These are phyloP conservation scores for Cephalopholis sonnerati DNA, from an alignment of 2,113 vertebrate species.

Conservation along the genomic window DNA sequence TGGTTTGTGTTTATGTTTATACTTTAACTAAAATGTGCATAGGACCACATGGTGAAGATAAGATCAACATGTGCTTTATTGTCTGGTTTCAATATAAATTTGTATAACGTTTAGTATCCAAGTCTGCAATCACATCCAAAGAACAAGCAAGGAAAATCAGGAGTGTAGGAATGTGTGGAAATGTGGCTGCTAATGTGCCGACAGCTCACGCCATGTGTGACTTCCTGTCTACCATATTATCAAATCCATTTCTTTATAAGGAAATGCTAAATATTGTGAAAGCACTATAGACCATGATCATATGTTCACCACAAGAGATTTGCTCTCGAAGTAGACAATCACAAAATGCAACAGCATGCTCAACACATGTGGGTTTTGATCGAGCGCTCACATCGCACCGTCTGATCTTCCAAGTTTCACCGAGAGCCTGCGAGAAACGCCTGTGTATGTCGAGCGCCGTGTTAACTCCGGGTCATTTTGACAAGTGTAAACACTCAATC, in stretches of 20 bases:
- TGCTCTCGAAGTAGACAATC: background rate
- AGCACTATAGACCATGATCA: background rate
- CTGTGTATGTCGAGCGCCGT: constrained; percentile 31
- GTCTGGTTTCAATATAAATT: constrained; percentile 25
- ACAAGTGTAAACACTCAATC: constrained; percentile 73
- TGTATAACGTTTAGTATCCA: background rate
- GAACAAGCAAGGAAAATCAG: background rate
- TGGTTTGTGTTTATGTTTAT: constrained; percentile 3
- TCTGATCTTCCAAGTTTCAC: constrained; percentile 27
- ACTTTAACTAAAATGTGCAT: background rate
- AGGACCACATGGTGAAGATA: constrained; percentile 6
- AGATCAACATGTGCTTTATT: constrained; percentile 6
- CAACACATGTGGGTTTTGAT: constrained; percentile 23
- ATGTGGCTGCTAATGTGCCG: constrained; percentile 31
- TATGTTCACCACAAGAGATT: background rate
- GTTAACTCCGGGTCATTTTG: constrained; percentile 65
- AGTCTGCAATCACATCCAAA: background rate
- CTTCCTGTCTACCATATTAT: constrained; percentile 10
- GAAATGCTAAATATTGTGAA: constrained; percentile 3
- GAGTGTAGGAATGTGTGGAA: constrained; percentile 7
- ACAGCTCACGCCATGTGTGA: constrained; percentile 16
- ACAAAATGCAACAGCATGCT: constrained; percentile 5
- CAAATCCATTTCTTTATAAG: constrained; percentile 24
- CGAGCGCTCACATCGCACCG: background rate
- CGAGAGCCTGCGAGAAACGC: constrained; percentile 15